Evolutionary conservation across 2,888 invertebrate species (phyloP), one percentile per base, ranked within the genome.

Genomic region (Noctua comes): DNA sequence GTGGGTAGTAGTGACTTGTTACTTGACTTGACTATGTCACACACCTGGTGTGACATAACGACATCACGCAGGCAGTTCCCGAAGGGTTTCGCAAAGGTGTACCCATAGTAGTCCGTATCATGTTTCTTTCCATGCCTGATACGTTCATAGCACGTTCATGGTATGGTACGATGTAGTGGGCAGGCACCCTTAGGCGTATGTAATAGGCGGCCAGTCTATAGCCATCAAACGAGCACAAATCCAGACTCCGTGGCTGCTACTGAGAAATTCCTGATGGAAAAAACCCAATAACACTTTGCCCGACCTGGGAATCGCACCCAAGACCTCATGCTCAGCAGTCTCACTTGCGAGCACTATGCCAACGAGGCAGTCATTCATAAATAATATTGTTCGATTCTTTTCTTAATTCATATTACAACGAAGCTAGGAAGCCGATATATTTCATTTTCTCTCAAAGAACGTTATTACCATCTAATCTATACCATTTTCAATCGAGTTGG

Each of bases 401-500:
- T 27, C 27, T 16, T 57, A 5, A 57, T 77, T 66, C n/a, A 48
- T 48, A 40, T 57, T 13, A 48, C 43, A 21, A 59, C 10, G 3
- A 10, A 27, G 40, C 21, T 1, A 66, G 16, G 6, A 59, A 69
- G 36, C 59, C 7, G 40, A 21, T 27, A 31, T 7, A 46, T 73
- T 62, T 46, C 31, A 48, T 70, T 43, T 43, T 40, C 27, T 1
- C 31, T 51, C n/a, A 68, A 73, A 51, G 13, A 51, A 24, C 21
- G 3, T 66, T n/a, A 24, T 76, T 76, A 46, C n/a, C 27, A 31
- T 65, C 27, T 65, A 77, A 72, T 68, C 46, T 46, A 77, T 78
- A 69, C 66, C 76, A 76, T 76, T 86, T 83, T 73, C 81, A 86
- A 88, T 85, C 59, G 54, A 71, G 31, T 73, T 66, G 18, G 43